Evolutionary conservation across 2,888 invertebrate genomes (phyloP).

Genomic region (Ecliptopera silaceata): DNA sequence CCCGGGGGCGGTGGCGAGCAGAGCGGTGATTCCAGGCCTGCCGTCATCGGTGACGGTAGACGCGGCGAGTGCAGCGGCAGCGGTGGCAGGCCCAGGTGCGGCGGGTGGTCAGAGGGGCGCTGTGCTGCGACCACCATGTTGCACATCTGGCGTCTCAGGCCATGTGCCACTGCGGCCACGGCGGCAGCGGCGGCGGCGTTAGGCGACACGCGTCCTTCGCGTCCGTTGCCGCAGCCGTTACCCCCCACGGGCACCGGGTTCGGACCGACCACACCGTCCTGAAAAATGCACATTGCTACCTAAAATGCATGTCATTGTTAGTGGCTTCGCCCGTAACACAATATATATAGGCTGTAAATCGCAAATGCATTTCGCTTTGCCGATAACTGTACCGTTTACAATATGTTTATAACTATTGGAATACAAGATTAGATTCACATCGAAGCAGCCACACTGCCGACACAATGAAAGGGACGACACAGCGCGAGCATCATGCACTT

Average conservation of each 20-base stretch:
- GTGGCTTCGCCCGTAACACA: slow-evolving; percentile 9
- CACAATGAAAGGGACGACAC: background rate
- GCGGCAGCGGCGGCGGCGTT: slow-evolving; percentile 91
- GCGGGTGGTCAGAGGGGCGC: slow-evolving; percentile 69
- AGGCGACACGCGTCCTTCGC: slow-evolving; percentile 79
- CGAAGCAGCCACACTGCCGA: background rate
- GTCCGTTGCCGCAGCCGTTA: slow-evolving; percentile 81
- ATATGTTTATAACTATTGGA: background rate
- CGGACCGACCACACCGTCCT: slow-evolving; percentile 82
- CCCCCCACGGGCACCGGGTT: slow-evolving; percentile 76
- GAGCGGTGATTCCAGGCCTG: slow-evolving; percentile 84
- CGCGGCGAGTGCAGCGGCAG: slow-evolving; percentile 71
- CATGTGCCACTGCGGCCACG: slow-evolving; percentile 93
- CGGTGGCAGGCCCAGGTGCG: slow-evolving; percentile 76
- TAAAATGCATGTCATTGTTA: slow-evolving; percentile 37
- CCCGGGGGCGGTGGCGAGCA: slow-evolving; percentile 86
- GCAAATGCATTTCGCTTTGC: slow-evolving; percentile 59
- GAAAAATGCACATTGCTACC: slow-evolving; percentile 59
- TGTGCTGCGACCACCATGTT: slow-evolving; percentile 87
- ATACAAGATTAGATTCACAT: slow-evolving; percentile 1
- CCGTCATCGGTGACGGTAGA: slow-evolving; percentile 80
- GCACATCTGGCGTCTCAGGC: slow-evolving; percentile 93
- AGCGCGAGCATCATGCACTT: background rate
- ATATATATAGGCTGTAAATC: slow-evolving; percentile 13
- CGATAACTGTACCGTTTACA: slow-evolving; percentile 11